Evolutionary conservation across 1,140 invertebrate species (phyloP).

Genomic region (Mycetomoellerius zeteki): DNA sequence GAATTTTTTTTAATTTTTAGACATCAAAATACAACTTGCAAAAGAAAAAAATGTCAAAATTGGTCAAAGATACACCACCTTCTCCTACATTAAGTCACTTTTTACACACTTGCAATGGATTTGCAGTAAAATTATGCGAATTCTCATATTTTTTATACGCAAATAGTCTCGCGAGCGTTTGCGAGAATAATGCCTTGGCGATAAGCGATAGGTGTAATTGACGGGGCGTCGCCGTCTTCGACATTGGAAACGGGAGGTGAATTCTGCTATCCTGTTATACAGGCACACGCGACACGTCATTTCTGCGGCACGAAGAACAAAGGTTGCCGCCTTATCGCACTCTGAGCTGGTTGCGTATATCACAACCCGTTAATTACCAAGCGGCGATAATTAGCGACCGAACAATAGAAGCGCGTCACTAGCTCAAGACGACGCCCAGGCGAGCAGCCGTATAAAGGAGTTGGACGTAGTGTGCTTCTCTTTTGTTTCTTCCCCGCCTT

Average conservation of each 20-base stretch:
- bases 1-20: too few relatives aligned
- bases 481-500: slow-evolving; percentile 68
- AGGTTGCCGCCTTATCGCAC: slow-evolving; percentile 54
- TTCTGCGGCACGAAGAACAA: slow-evolving; percentile 72
- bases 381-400: slow-evolving; percentile 80
- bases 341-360: slow-evolving; percentile 34
- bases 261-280: slow-evolving; percentile 77
- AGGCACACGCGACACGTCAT: slow-evolving; percentile 81
- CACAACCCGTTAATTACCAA: slow-evolving; percentile 28
- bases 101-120: too few relatives aligned
- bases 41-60: too few relatives aligned
- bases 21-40: too few relatives aligned
- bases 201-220: neutral
- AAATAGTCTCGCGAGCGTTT: neutral
- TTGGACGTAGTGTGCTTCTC: slow-evolving; percentile 68
- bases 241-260: neutral
- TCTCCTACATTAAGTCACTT: too few relatives aligned
- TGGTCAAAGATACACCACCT: too few relatives aligned
- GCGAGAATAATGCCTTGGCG: neutral
- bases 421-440: slow-evolving; percentile 77
- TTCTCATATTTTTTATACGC: neutral
- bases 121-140: neutral
- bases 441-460: slow-evolving; percentile 79
- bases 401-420: slow-evolving; percentile 85
- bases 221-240: neutral